Percentiles rank a stretch among this genome's conserved stretches.
Evolutionary conservation across 2,113 vertebrate species (phyloP).

Genomic region (Zosterops japonicus): DNA sequence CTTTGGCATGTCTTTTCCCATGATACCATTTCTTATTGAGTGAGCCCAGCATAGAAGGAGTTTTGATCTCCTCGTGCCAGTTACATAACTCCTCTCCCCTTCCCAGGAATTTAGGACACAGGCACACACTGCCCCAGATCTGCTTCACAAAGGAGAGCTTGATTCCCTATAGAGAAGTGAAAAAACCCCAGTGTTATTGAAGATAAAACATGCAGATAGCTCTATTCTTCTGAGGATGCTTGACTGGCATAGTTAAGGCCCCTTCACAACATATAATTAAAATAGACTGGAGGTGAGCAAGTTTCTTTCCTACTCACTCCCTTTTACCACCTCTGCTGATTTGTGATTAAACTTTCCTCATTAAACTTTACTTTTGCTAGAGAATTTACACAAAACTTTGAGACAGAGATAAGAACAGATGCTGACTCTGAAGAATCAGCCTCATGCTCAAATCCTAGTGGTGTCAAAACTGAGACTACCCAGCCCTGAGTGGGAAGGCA

Average conservation of each 20-base stretch:
- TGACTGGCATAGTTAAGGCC: not conserved
- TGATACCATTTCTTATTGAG: not conserved
- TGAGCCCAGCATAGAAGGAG: not conserved
- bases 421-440: not conserved
- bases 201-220: not conserved
- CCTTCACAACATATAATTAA: not conserved
- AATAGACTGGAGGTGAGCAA: not conserved
- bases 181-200: fast-evolving
- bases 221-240: not conserved
- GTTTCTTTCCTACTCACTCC: not conserved
- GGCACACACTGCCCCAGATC: not conserved
- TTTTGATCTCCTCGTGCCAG: not conserved
- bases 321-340: not conserved
- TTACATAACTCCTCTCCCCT: not conserved
- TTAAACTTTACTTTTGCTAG: not conserved
- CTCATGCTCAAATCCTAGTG: not conserved
- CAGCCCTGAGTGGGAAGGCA: not conserved
- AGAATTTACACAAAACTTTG: not conserved
- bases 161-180: not conserved
- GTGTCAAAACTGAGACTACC: not conserved
- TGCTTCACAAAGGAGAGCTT: not conserved
- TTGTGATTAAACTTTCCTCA: not conserved
- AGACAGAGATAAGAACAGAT: not conserved
- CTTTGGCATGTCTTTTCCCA: not conserved
- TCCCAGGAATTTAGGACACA: not conserved